Conservation (phyloP, 2,113 vertebrate species). For the Lathamus discolor region DNA sequence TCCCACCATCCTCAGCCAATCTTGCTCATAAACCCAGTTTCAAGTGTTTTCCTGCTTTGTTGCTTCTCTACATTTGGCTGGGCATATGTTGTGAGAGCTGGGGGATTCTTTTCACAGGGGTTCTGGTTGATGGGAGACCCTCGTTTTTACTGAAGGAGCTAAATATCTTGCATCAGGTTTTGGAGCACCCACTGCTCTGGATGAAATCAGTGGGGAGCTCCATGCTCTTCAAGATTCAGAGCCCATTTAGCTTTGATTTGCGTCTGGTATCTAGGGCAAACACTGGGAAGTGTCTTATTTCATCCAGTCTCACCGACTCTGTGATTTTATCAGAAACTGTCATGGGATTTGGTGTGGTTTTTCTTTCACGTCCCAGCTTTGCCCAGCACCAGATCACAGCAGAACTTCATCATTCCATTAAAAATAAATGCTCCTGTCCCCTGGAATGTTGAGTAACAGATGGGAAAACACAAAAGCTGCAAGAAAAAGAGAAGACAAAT, state of each 20-base stretch:
- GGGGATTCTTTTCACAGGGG: fast-evolving
- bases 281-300: conserved; percentile 2
- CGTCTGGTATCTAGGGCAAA: conserved; percentile 33
- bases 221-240: neutral
- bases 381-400: neutral
- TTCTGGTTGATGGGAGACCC: neutral
- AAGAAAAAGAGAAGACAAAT: neutral
- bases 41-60: neutral
- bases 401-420: neutral
- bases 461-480: neutral
- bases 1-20: neutral
- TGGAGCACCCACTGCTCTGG: neutral
- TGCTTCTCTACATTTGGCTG: neutral
- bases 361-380: neutral
- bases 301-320: neutral
- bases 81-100: neutral
- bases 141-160: neutral
- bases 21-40: fast-evolving
- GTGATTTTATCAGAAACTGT: conserved; percentile 36
- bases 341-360: conserved; percentile 9
- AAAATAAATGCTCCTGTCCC: neutral
- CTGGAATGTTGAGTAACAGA: neutral
- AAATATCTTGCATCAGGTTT: neutral
- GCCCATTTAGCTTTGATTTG: conserved; percentile 39
- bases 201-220: neutral